These are phyloP conservation scores for Epiblema foenella DNA, from an alignment of 2,888 invertebrate genomes.

Conservation along the genomic window DNA sequence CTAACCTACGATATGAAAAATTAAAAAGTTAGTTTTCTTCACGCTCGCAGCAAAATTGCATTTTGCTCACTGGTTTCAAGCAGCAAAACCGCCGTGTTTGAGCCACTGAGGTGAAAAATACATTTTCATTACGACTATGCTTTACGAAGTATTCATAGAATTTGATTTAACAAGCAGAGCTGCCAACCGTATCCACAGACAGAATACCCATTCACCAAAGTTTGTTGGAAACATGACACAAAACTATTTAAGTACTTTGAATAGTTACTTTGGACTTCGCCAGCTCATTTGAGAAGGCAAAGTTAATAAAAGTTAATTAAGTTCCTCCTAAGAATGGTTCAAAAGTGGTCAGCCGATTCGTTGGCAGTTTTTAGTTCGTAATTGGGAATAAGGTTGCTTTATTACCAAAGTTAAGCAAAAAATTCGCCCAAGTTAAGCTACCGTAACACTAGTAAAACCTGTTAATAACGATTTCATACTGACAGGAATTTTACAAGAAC, in stretches of 20 bases:
- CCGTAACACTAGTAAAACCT: not conserved
- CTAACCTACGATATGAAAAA: no score
- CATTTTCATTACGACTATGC: not conserved
- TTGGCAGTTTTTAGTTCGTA: slow-evolving; percentile 15
- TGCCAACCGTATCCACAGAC: slow-evolving; percentile 30
- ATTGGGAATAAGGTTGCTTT: slow-evolving; percentile 2
- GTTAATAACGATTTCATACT: not conserved
- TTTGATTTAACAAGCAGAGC: slow-evolving; percentile 25
- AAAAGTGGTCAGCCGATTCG: slow-evolving; percentile 41
- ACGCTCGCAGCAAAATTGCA: no score
- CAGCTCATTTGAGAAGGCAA: slow-evolving; percentile 64
- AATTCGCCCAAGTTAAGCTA: no score
- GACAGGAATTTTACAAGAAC: not conserved
- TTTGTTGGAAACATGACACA: slow-evolving; percentile 54
- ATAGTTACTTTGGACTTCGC: slow-evolving; percentile 63
- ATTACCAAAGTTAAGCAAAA: not conserved
- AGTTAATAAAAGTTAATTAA: slow-evolving; percentile 70
- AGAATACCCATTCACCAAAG: slow-evolving; percentile 34
- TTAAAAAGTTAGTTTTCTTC: no score
- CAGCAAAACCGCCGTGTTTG: no score
- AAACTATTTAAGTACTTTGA: slow-evolving; percentile 64
- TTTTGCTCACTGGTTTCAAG: no score
- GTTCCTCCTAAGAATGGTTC: slow-evolving; percentile 60
- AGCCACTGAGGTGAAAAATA: no score
- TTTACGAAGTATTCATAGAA: slow-evolving; percentile 15